Conservation (phyloP, 2,888 invertebrate species). For the Agonopterix arenella region DNA sequence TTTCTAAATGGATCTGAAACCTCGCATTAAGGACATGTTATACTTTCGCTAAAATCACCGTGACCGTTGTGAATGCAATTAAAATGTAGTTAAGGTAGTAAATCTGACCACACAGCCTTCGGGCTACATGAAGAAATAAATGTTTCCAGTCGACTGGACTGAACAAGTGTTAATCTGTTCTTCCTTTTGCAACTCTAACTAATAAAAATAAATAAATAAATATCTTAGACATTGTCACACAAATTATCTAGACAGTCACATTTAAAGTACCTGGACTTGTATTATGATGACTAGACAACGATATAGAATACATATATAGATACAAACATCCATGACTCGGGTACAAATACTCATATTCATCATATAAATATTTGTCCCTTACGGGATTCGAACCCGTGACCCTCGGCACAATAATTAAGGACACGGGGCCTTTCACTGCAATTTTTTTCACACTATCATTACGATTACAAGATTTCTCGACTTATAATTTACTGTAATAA, state of each 20-base stretch:
- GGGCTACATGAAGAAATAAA: constrained; percentile 1
- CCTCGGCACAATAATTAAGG: constrained; percentile 1
- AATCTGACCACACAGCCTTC: constrained; percentile 11
- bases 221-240: no score
- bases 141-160: not conserved
- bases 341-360: no score
- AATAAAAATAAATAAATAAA: no score
- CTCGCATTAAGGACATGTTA: constrained; percentile 17
- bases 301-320: no score
- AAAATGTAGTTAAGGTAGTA: constrained; percentile 18
- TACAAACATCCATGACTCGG: no score
- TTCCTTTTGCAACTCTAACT: constrained; percentile 1
- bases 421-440: not conserved
- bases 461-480: constrained; percentile 1
- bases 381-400: no score
- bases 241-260: no score
- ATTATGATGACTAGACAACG: no score
- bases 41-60: constrained; percentile 26
- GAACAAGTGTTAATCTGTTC: not conserved
- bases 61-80: constrained; percentile 15
- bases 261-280: no score
- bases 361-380: no score
- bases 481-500: constrained; percentile 5
- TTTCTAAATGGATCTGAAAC: constrained; percentile 1
- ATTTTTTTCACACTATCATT: not conserved